phyloP scores from a whole-genome alignment of 2,797 vertebrate genomes.

The Threskiornis aethiopicus region DNA sequence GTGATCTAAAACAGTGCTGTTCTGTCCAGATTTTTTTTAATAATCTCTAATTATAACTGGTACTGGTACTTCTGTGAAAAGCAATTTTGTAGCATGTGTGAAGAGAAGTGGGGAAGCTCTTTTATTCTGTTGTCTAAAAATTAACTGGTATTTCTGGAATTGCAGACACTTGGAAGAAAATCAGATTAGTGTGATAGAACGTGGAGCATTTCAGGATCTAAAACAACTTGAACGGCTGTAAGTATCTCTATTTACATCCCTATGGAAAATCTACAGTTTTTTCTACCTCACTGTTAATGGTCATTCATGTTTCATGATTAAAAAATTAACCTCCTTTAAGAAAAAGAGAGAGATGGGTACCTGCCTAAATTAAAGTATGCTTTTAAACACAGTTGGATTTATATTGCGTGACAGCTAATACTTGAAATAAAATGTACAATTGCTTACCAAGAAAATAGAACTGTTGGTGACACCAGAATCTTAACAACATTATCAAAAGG shows the following conservation, averaged over 20 bases:
- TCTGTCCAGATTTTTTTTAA: background rate
- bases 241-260: conserved; percentile 71
- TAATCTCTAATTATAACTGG: background rate
- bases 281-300: background rate
- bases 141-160: conserved; percentile 51
- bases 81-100: background rate
- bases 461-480: background rate
- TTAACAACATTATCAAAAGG: background rate
- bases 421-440: background rate
- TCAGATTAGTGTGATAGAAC: conserved; percentile 93
- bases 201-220: conserved; percentile 97
- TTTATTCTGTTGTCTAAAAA: background rate
- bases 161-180: conserved; percentile 96
- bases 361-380: background rate
- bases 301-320: background rate
- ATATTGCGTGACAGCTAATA: background rate
- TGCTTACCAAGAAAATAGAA: background rate
- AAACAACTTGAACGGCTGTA: conserved; percentile 96
- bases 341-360: background rate
- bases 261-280: background rate
- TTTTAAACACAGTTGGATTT: background rate
- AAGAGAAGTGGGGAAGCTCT: background rate
- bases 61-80: background rate
- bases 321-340: background rate
- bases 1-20: background rate